Conservation (phyloP, 2,888 invertebrate genomes). For the Meghimatium bilineatum region DNA sequence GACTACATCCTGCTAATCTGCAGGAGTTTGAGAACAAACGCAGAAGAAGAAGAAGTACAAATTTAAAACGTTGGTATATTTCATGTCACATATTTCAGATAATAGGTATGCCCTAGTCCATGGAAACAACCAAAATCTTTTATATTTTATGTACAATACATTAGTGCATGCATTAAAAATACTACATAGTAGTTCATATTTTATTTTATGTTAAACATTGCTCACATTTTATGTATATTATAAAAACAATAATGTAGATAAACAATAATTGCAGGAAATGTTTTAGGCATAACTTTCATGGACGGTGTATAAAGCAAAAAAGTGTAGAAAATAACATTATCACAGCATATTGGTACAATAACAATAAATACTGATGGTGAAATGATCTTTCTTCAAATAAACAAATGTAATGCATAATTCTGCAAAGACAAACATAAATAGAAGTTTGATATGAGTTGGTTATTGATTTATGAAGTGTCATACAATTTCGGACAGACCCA, state of each 20-base stretch:
- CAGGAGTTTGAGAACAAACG: too few relatives aligned
- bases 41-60: too few relatives aligned
- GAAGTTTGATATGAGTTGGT: background rate
- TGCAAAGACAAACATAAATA: background rate
- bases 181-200: background rate
- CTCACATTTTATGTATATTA: background rate
- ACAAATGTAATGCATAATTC: background rate
- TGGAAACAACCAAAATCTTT: background rate
- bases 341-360: slow-evolving; percentile 5
- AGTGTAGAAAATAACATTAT: background rate
- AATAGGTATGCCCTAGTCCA: too few relatives aligned
- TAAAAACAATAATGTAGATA: background rate
- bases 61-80: too few relatives aligned
- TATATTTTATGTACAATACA: background rate
- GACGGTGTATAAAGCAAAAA: background rate
- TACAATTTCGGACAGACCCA: too few relatives aligned
- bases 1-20: too few relatives aligned
- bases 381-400: background rate
- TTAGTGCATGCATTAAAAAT: background rate
- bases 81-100: too few relatives aligned
- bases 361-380: slow-evolving; percentile 11
- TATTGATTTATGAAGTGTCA: too few relatives aligned
- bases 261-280: background rate
- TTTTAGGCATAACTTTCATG: background rate
- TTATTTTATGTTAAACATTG: too few relatives aligned